Evolutionary conservation across 2,113 vertebrate species (phyloP).

Genomic region (Bujurquina vittata): DNA sequence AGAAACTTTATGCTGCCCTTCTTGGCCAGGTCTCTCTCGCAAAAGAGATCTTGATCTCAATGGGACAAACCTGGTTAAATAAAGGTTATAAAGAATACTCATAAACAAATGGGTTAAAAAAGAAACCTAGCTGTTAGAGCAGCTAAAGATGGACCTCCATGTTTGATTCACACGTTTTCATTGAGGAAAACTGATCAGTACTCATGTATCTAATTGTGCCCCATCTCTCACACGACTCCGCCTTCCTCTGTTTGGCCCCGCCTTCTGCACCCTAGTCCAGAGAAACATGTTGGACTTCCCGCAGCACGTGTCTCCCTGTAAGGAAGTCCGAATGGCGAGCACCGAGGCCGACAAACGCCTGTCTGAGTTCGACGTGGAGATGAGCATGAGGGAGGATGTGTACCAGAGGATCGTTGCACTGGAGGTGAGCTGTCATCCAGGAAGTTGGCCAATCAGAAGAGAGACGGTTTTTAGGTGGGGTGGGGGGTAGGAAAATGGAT

Average conservation of each 20-base stretch:
- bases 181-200: neutral
- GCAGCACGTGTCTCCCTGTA: conserved; percentile 91
- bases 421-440: conserved; percentile 79
- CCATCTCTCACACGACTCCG: neutral
- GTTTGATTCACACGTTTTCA: neutral
- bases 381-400: conserved; percentile 97
- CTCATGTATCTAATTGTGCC: neutral
- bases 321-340: conserved; percentile 89
- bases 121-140: neutral
- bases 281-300: conserved; percentile 96
- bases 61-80: too few species aligned
- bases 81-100: too few species aligned
- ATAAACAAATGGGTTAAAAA: neutral
- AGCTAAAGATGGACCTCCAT: neutral
- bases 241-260: neutral
- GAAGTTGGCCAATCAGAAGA: neutral
- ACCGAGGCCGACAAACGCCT: conserved; percentile 94
- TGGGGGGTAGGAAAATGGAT: too few species aligned
- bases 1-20: too few species aligned
- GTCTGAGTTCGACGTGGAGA: conserved; percentile 97
- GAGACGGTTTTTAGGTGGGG: neutral
- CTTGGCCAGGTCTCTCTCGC: too few species aligned
- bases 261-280: conserved; percentile 79
- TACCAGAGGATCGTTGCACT: conserved; percentile 92
- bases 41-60: too few species aligned